phyloP scores from a whole-genome alignment of 2,888 invertebrate species.

The Parnassius apollo region DNA sequence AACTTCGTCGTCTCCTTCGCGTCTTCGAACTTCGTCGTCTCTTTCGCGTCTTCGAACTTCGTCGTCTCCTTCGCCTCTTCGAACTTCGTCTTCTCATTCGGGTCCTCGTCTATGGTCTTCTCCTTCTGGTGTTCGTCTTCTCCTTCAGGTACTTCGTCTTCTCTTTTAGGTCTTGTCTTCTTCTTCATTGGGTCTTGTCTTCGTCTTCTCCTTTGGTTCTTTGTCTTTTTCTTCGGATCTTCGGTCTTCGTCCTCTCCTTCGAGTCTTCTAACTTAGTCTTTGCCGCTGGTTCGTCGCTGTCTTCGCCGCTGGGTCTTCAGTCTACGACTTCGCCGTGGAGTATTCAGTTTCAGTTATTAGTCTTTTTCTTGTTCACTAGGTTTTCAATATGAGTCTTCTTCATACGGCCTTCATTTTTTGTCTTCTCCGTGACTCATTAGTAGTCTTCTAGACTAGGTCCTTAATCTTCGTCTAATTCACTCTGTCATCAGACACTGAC shows the following conservation, averaged over 20 bases:
- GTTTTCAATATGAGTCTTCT: conserved; percentile 2
- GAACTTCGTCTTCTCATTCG: background rate
- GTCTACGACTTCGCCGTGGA: background rate
- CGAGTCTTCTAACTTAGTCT: conserved; percentile 13
- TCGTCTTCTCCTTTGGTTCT: conserved; percentile 2
- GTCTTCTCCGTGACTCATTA: background rate
- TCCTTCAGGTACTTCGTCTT: background rate
- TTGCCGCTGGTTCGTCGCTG: background rate
- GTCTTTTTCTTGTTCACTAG: background rate
- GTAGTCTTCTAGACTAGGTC: too few relatives aligned
- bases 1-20: background rate
- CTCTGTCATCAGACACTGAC: background rate
- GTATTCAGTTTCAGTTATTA: conserved; percentile 18
- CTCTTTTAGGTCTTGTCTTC: too few relatives aligned
- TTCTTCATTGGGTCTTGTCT: background rate
- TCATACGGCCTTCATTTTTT: conserved; percentile 13
- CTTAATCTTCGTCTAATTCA: background rate
- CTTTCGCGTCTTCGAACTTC: conserved; percentile 1
- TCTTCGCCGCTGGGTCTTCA: conserved; percentile 1
- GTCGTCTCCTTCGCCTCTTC: background rate
- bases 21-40: background rate
- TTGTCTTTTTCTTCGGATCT: conserved; percentile 21
- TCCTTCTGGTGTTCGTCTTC: background rate
- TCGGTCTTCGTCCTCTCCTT: conserved; percentile 22
- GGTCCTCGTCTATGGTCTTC: conserved; percentile 1